Evolutionary conservation across 2,797 vertebrate genomes (phyloP), one percentile per base, ranked within the genome.

Genomic region (Myotis pilosus): DNA sequence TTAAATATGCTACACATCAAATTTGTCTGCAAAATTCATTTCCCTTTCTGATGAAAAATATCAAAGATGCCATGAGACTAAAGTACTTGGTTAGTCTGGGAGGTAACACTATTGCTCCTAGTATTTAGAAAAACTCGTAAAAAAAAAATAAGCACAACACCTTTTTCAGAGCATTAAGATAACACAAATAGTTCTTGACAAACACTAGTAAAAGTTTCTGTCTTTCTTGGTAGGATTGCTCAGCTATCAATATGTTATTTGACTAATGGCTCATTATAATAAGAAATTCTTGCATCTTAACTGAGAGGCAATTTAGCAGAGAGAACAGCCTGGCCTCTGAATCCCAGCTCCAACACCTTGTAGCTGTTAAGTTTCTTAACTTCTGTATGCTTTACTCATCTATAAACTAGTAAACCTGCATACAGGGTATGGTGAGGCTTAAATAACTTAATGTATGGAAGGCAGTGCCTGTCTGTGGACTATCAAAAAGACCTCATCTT

Each of bases 191-290:
- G 60, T 92, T 89, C 53, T 47, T 57, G n/a, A 87, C 62, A 89
- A 91, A 41, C 19, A 88, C 57, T 71, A 57, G 25, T 57, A 79
- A 91, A 79, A 33, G 55, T 79, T 86, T 83, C 53, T 49, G 10
- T 53, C 85, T 72, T 83, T 71, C 86, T 96, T 38, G 22, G 28
- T 28, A 41, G 62, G 2, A 91, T 72, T 80, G 8, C 36, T 28
- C 47, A 84, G 36, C 49, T 94, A 72, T 86, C 44, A 66, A 72
- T 83, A 93, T 23, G 68, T 57, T 76, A 95, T 80, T 91, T 85
- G 30, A 62, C 51, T 76, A 90, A 80, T 62, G 87, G 86, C 49
- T 94, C 89, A 91, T 93, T 88, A 87, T 87, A 69, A 89, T 79
- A 80, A 94, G 81, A 36, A 92, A 84, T 84, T n/a, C 30, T 23